Evolutionary conservation across 2,113 vertebrate species (phyloP).

Genomic region (Triplophysa tibetana): DNA sequence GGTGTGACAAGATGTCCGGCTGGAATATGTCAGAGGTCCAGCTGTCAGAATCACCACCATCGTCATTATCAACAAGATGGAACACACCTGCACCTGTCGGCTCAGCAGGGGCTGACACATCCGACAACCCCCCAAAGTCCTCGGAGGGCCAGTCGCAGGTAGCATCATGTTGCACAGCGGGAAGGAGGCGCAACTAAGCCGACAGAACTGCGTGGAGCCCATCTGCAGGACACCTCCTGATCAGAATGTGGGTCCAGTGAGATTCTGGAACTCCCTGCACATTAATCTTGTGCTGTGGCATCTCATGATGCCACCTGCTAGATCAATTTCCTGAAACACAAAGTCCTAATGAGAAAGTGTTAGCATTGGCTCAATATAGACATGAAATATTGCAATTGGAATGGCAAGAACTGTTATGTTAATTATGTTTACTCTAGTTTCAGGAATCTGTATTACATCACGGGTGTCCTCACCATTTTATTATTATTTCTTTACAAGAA

Average conservation of each 20-base stretch:
- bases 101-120: slow-evolving; percentile 45
- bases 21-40: slow-evolving; percentile 65
- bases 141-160: slow-evolving; percentile 29
- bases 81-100: slow-evolving; percentile 41
- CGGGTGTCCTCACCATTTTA: slow-evolving; percentile 2
- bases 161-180: slow-evolving; percentile 48
- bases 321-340: slow-evolving; percentile 25
- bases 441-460: neutral
- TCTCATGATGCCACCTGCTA: slow-evolving; percentile 6
- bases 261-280: slow-evolving; percentile 18
- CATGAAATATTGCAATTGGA: slow-evolving; percentile 1
- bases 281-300: slow-evolving; percentile 46
- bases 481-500: neutral
- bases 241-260: slow-evolving; percentile 1
- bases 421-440: slow-evolving; percentile 5
- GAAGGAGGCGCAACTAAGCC: slow-evolving; percentile 8
- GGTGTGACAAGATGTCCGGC: slow-evolving; percentile 71
- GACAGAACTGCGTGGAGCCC: slow-evolving; percentile 39
- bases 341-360: slow-evolving; percentile 22
- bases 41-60: slow-evolving; percentile 42
- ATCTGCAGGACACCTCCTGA: slow-evolving; percentile 40
- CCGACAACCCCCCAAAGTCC: slow-evolving; percentile 44
- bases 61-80: slow-evolving; percentile 46
- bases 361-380: slow-evolving; percentile 20
- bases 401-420: slow-evolving; percentile 14